Percentiles rank a stretch among this genome's conserved stretches.
Conservation (phyloP, 2,113 vertebrate genomes). For the Syngnathus typhle region DNA sequence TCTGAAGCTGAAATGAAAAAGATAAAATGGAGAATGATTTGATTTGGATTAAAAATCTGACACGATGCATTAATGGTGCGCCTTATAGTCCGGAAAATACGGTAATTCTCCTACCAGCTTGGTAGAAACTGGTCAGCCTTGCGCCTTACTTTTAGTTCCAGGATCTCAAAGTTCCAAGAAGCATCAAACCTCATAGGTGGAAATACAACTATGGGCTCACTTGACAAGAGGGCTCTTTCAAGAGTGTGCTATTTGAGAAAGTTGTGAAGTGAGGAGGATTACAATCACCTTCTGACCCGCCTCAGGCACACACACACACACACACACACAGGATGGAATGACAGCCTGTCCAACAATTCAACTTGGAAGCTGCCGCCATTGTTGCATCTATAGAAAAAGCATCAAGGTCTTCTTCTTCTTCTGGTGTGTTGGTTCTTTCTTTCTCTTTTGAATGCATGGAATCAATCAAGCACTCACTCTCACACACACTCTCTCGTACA, state of each 20-base stretch:
- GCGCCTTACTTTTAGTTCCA: neutral
- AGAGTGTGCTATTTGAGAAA: conserved; percentile 36
- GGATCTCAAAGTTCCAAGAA: neutral
- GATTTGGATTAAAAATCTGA: too few relatives aligned
- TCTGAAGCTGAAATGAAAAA: too few relatives aligned
- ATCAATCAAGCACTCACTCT: conserved; percentile 86
- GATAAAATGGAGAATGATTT: too few relatives aligned
- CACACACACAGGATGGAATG: conserved; percentile 52
- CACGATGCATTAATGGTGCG: too few relatives aligned
- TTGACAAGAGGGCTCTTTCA: conserved; percentile 11
- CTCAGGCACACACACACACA: neutral
- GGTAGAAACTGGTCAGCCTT: neutral
- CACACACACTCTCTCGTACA: conserved; percentile 61
- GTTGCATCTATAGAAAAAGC: conserved; percentile 44
- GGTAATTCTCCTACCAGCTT: too few relatives aligned
- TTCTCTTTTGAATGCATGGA: conserved; percentile 72
- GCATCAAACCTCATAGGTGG: neutral
- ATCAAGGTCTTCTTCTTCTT: conserved; percentile 65
- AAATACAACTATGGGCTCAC: neutral
- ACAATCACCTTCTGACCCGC: conserved; percentile 44
- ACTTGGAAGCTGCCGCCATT: conserved; percentile 49
- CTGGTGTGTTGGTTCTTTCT: conserved; percentile 49
- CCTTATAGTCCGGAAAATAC: too few relatives aligned
- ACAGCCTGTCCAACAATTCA: conserved; percentile 61
- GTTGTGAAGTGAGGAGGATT: conserved; percentile 34